These are phyloP conservation scores for Agapornis canus DNA, from an alignment of 2,797 vertebrate species.

Conservation along the genomic window DNA sequence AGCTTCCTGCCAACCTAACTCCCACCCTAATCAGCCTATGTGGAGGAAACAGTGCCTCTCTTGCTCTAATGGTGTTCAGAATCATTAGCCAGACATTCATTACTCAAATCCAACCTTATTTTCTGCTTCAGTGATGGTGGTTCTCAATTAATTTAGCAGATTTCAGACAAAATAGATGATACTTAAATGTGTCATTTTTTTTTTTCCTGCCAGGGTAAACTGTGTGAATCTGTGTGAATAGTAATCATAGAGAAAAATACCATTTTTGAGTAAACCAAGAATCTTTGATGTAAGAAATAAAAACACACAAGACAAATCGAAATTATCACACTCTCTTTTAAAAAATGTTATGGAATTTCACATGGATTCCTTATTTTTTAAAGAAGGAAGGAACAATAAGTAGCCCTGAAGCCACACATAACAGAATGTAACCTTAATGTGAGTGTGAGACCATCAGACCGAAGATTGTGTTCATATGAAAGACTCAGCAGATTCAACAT, in stretches of 20 bases:
- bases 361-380: neutral
- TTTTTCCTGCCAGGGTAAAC: neutral
- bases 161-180: constrained; percentile 49
- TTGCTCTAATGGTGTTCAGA: constrained; percentile 14
- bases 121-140: constrained; percentile 51
- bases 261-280: constrained; percentile 3
- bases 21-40: neutral
- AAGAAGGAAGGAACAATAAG: neutral
- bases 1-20: neutral
- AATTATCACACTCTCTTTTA: neutral
- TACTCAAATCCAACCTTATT: constrained; percentile 37
- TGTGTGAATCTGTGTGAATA: neutral
- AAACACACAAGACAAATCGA: neutral
- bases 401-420: neutral
- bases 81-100: constrained; percentile 52
- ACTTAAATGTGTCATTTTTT: neutral
- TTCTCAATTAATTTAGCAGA: constrained; percentile 65
- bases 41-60: neutral
- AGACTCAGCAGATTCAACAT: neutral
- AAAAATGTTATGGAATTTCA: neutral
- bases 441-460: neutral
- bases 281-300: neutral
- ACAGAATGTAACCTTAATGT: neutral
- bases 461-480: neutral
- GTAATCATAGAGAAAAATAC: constrained; percentile 7